Evolutionary conservation across 2,113 vertebrate species (phyloP), one percentile per base, ranked within the genome.

Genomic region (Sciurus niger): DNA sequence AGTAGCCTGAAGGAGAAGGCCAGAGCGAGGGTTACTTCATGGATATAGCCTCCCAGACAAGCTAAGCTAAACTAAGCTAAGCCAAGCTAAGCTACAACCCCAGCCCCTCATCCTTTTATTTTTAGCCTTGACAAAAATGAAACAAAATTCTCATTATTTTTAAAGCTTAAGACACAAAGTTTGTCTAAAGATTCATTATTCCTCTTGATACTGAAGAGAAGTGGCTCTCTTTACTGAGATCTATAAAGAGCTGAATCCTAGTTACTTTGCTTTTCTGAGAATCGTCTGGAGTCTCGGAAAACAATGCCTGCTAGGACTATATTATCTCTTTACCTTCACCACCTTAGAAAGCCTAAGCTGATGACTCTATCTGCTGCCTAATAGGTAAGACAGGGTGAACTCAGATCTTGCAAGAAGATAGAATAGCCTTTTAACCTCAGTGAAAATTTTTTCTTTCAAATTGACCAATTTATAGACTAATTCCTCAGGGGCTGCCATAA

Each of bases 371-470:
- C 9, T n/a, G 51, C 13, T 43, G 80, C 20, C 40, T 14, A 5
- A 20, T 34, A 8, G 37, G 8, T 67, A n/a, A 60, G 67, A 46
- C 10, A 60, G 53, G 37, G 32, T 48, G 25, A 84, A 87, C 11
- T 73, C 63, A 70, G 79, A 83, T 78, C 48, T 89, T 43, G 24
- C 10, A 34, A 93, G 40, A 83, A 85, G 40, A 96, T 10, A 63
- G 32, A 70, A 14, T 32, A 91, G 65, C 25, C 10, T 86, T 85
- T 93, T 83, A 70, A 73, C 30, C 83, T 85, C 51, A n/a, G n/a
- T 20, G 32, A 91, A 48, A 90, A 77, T 53, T 63, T 82, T 40
- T 80, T 68, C 70, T 90, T 93, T 82, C 55, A 96, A 76, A 89
- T 6, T 25, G 67, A 58, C n/a, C 67, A 40, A 34, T 85, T 96